A percentile compares a stretch with the other conserved stretches of the same genome.
Conservation (phyloP, 2,888 invertebrate genomes). For the Aphidoletes aphidimyza region DNA sequence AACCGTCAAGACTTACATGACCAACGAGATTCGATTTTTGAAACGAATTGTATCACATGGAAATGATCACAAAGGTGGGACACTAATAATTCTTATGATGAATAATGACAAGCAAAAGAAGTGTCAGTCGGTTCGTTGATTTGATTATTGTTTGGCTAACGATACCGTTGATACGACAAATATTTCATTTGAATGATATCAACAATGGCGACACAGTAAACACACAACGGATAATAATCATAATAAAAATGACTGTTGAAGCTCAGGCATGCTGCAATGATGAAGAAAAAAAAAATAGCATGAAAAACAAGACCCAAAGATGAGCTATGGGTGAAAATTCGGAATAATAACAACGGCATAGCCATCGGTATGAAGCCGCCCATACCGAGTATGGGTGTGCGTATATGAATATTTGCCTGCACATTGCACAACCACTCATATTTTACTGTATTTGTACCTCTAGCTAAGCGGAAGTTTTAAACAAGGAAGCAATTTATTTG, state of each 20-base stretch:
- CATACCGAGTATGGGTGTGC: no score
- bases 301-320: background rate
- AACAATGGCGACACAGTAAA: background rate
- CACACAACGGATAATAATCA: conserved; percentile 38
- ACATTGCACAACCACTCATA: background rate
- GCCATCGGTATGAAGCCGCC: background rate
- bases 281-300: background rate
- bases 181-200: conserved; percentile 15
- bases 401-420: no score
- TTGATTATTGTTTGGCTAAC: background rate
- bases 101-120: conserved; percentile 20
- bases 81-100: conserved; percentile 23
- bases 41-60: background rate
- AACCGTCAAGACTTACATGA: background rate
- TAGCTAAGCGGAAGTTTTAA: conserved; percentile 24
- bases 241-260: conserved; percentile 23
- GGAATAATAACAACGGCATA: background rate
- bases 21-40: background rate
- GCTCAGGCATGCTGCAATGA: background rate
- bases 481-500: conserved; percentile 54
- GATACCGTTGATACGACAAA: conserved; percentile 2
- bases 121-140: conserved; percentile 8
- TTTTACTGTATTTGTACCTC: background rate
- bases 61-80: conserved; percentile 14
- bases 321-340: no score